These are phyloP conservation scores for Dryomyza anilis DNA, from an alignment of 2,888 invertebrate species.

Conservation along the genomic window DNA sequence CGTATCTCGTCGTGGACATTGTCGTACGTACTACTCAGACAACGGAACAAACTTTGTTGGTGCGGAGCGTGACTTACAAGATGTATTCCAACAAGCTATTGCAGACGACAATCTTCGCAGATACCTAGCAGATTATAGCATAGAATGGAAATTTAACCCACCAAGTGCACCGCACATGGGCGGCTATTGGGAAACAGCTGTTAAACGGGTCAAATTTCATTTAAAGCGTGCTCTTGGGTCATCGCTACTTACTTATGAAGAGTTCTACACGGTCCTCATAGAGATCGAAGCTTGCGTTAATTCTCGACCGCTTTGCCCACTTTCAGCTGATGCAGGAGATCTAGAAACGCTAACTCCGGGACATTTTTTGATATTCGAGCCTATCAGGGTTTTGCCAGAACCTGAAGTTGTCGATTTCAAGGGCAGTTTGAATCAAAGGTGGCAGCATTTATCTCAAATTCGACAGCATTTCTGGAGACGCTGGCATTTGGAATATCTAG, in stretches of 20 bases:
- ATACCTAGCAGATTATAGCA: background rate
- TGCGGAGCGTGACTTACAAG: background rate
- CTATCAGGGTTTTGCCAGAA: no score
- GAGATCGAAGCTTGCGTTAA: slow-evolving; percentile 26
- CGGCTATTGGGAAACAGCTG: slow-evolving; percentile 24
- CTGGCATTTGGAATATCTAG: background rate
- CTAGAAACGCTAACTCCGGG: no score
- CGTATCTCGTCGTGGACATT: background rate
- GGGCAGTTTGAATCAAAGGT: background rate
- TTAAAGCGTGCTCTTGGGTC: slow-evolving; percentile 16
- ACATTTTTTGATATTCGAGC: no score
- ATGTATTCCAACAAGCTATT: background rate
- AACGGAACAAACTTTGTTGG: slow-evolving; percentile 8
- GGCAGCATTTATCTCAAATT: background rate
- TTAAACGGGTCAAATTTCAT: slow-evolving; percentile 26
- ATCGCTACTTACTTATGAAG: slow-evolving; percentile 16
- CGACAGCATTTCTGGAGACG: background rate
- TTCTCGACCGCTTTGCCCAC: background rate
- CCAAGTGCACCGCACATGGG: slow-evolving; percentile 24
- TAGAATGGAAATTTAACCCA: slow-evolving; percentile 21
- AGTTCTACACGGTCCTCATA: slow-evolving; percentile 21
- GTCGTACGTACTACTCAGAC: background rate
- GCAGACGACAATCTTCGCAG: background rate
- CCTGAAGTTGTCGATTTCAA: no score
- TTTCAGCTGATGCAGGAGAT: background rate